A percentile compares a stretch with the other conserved stretches of the same genome.
Evolutionary conservation across 2,888 invertebrate species (phyloP).

Genomic region (Lasius platythorax): DNA sequence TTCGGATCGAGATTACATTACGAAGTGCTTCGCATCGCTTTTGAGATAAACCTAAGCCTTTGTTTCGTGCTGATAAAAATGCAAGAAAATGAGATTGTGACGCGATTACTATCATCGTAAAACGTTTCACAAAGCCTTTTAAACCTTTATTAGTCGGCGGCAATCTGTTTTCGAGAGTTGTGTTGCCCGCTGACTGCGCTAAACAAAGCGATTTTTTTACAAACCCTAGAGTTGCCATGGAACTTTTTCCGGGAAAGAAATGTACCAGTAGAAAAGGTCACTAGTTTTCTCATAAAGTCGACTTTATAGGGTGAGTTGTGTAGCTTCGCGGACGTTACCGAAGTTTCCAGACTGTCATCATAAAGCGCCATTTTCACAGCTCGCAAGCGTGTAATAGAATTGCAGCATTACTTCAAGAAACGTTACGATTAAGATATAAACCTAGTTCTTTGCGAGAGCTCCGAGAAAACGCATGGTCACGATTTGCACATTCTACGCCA

Average conservation of each 20-base stretch:
- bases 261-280: constrained; percentile 60
- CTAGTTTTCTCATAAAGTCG: constrained; percentile 69
- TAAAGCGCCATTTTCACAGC: constrained; percentile 73
- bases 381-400: constrained; percentile 73
- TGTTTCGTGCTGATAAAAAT: background rate
- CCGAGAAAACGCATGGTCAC: background rate
- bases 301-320: constrained; percentile 71
- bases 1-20: constrained; percentile 8
- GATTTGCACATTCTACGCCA: background rate
- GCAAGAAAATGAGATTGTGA: constrained; percentile 4
- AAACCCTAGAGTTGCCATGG: constrained; percentile 16
- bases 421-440: constrained; percentile 70
- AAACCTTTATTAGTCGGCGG: constrained; percentile 12
- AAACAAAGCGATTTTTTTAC: constrained; percentile 47
- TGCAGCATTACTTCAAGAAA: constrained; percentile 63
- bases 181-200: constrained; percentile 22
- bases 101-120: background rate
- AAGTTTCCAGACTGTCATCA: constrained; percentile 76
- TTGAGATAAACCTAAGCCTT: constrained; percentile 7
- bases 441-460: constrained; percentile 18
- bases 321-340: constrained; percentile 64
- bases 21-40: constrained; percentile 12
- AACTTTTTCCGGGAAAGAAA: constrained; percentile 54
- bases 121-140: background rate
- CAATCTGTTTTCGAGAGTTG: constrained; percentile 1